Conservation (phyloP, 2,797 vertebrate genomes). For the Buceros bicornis region DNA sequence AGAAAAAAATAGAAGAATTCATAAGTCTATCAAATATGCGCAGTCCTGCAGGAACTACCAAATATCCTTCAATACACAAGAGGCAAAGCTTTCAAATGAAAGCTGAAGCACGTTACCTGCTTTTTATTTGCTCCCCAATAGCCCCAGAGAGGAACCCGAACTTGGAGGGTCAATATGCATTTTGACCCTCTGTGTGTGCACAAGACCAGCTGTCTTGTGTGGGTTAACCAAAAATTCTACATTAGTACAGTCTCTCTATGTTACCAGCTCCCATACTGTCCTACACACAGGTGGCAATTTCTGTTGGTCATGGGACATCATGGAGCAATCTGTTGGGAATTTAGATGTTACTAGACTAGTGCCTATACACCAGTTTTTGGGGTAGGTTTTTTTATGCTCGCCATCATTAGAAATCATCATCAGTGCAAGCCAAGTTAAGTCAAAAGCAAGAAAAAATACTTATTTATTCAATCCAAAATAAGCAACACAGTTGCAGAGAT, state of each 20-base stretch:
- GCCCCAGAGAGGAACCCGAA: neutral
- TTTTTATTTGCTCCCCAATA: neutral
- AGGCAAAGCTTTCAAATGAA: neutral
- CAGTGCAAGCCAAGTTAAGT: neutral
- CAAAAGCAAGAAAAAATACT: constrained; percentile 10
- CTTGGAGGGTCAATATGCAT: neutral
- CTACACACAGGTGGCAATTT: neutral
- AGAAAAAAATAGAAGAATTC: neutral
- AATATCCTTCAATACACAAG: neutral
- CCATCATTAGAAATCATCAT: neutral
- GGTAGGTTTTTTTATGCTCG: neutral
- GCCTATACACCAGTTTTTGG: neutral
- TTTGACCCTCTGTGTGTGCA: neutral
- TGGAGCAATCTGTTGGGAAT: neutral
- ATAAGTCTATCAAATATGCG: neutral
- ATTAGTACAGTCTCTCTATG: neutral
- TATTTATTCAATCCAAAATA: neutral
- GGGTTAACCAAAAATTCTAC: neutral
- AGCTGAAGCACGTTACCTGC: neutral
- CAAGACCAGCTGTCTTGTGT: neutral
- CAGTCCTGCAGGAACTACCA: neutral
- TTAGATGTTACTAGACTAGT: neutral
- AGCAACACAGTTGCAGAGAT: neutral
- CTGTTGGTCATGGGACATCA: neutral
- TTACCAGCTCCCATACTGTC: neutral